Base-by-base conservation (phyloP, 2,113 vertebrate species). In the Pardalotus punctatus region DNA sequence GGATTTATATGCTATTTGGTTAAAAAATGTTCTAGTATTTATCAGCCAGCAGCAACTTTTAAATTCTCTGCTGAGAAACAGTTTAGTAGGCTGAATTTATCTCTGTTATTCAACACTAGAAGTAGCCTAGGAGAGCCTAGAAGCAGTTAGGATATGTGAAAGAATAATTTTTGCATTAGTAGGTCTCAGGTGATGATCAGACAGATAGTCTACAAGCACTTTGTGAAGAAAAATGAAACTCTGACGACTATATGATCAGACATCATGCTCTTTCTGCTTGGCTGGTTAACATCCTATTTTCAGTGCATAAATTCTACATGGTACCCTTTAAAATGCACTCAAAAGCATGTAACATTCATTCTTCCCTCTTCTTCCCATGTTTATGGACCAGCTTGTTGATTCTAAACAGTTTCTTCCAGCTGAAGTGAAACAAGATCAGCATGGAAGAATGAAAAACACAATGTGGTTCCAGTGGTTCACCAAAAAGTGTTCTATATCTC, bases 211-310 rank as follows among this genome's bases (percentile, higher is more conserved):
- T 94, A 96, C 89, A 96, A 94, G 93, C 89, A 94, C 88, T 96
- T 94, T 50, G 69, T 50, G 58, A 94, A 97, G 97, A 93, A 97
- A 97, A 98, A 96, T 92, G 73, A 94, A 96, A 97, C 65, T 78
- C 86, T 97, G 94, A 97, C 40, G 91, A 56, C 80, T 92, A 96
- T 93, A 50, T 76, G 92, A 95, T 96, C 93, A 97, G 98, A 97
- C 95, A 96, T 93, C 58, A 74, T 84, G 74, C 93, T 97, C 79
- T 94, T 97, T 98, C 97, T 96, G 91, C 96, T 97, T 97, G 93
- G 73, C 48, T 97, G 94, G 93, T 64, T 93, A 96, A 80, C 91
- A 93, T 91, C 33, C 81, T 90, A 91, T 85, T 96, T 98, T 91
- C 88, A 95, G 56, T 69, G 83, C 81, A 90, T 95, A 89, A 94